Base-by-base conservation (phyloP, 1,140 invertebrate species). In the Achatina immaculata region DNA sequence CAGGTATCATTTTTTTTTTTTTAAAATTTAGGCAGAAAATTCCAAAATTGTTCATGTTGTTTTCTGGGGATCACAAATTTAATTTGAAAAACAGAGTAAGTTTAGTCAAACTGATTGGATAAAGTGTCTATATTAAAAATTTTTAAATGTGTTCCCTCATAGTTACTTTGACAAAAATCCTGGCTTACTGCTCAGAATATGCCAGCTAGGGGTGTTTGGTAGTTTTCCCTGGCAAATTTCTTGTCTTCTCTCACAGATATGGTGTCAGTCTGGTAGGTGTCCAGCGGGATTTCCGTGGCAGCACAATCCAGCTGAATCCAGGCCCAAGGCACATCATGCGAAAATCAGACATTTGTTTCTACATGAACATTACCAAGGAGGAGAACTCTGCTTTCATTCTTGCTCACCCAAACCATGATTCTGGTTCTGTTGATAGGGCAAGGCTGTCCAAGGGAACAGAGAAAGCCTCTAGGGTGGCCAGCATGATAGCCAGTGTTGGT, bases 241-340 rank as follows among this genome's bases (percentile, higher is more conserved):
- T n/a, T n/a, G n/a, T n/a, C n/a, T 19, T 62, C 58, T 34, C 34
- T 76, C 48, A 34, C 83, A 97, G 96, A 91, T 98, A 98, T 89
- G 98, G 98, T 0, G 97, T 99, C 14, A 96, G 97, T 38, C 92
- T 99, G 86, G 96, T 99, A 0, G 98, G 97, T 16, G 96, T 99
- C 7, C 94, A 97, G 78, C 94, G 96, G 0, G 96, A 98, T 91
- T 93, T 98, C 81, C 95, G 95, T 24, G 98, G 92, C 94, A 97
- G 88, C 95, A 90, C 96, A 0, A 99, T 99, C 85, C 94, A 98
- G 51, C 92, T 99, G 40, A 99, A 99, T 92, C 98, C 98, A 0
- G 98, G 98, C n/a, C 97, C 97, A 0, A 92, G 96, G 38, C 97
- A 99, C 92, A 97, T 98, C 86, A 98, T 99, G 96, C 97, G 98